Evolutionary conservation across 2,888 invertebrate species (phyloP).

Genomic region (Eurois occulta): DNA sequence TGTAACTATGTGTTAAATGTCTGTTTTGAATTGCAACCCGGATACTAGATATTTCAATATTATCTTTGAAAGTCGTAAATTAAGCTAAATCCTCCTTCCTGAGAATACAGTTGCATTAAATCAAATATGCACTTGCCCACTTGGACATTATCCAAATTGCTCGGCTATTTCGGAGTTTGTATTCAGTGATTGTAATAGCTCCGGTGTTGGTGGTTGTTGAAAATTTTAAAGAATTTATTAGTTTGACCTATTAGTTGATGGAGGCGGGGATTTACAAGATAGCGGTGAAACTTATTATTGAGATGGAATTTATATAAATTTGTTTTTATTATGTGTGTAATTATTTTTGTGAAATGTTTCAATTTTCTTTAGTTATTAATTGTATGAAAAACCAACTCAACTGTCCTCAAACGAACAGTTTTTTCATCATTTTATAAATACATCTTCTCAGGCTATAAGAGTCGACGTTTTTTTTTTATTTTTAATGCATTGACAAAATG

Average conservation of each 20-base stretch:
- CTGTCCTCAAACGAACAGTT: not conserved
- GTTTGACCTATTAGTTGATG: not conserved
- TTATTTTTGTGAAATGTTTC: not conserved
- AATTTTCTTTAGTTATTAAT: not conserved
- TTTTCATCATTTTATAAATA: not conserved
- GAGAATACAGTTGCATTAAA: constrained; percentile 52
- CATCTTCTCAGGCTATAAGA: too few relatives aligned
- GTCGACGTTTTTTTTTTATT: too few relatives aligned
- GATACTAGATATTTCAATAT: constrained; percentile 7
- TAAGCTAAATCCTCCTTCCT: constrained; percentile 11
- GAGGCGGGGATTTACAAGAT: not conserved
- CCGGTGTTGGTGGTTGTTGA: constrained; percentile 44
- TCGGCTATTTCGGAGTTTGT: constrained; percentile 64
- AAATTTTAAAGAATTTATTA: constrained; percentile 52
- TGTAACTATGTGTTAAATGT: not conserved
- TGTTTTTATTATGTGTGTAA: not conserved
- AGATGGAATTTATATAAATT: not conserved
- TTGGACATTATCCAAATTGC: constrained; percentile 73
- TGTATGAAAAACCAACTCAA: not conserved
- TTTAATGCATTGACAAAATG: not conserved
- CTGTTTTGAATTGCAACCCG: not conserved
- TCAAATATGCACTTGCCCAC: constrained; percentile 72
- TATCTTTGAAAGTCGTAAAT: constrained; percentile 30
- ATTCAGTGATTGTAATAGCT: constrained; percentile 55
- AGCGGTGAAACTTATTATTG: not conserved